Conservation (phyloP, 2,797 vertebrate species). For the Sebastes hubbsi region DNA sequence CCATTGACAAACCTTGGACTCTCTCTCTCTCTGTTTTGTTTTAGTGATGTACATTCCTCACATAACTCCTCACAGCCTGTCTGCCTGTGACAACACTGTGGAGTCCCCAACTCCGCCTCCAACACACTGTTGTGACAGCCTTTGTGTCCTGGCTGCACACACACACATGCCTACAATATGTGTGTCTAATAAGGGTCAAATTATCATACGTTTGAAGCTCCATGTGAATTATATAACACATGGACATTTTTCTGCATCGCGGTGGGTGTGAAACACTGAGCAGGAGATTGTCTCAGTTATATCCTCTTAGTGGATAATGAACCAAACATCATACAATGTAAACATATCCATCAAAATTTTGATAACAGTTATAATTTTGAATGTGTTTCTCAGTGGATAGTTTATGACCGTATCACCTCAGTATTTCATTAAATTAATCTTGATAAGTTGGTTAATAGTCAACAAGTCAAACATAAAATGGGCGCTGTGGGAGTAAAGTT, state of each 20-base stretch:
- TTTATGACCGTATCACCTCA: neutral
- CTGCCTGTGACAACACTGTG: slow-evolving; percentile 55
- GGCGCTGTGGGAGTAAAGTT: neutral
- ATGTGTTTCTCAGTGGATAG: neutral
- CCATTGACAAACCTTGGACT: neutral
- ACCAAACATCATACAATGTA: too few species aligned
- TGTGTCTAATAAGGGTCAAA: neutral
- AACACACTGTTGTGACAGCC: slow-evolving; percentile 44
- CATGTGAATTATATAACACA: neutral
- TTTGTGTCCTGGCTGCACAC: slow-evolving; percentile 35
- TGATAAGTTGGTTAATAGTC: neutral
- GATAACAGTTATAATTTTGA: neutral
- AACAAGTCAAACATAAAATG: neutral
- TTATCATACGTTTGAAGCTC: neutral
- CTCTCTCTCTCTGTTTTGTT: slow-evolving; percentile 16
- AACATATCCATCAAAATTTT: too few species aligned
- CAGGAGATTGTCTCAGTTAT: neutral
- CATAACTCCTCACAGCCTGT: slow-evolving; percentile 58
- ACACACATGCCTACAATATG: slow-evolving; percentile 2
- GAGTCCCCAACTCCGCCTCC: slow-evolving; percentile 21
- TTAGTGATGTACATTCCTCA: slow-evolving; percentile 66
- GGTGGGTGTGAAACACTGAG: neutral
- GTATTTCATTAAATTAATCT: neutral
- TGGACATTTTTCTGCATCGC: neutral
- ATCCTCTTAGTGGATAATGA: too few species aligned